Base-by-base conservation (phyloP, 2,113 vertebrate species). In the Notechis scutatus region DNA sequence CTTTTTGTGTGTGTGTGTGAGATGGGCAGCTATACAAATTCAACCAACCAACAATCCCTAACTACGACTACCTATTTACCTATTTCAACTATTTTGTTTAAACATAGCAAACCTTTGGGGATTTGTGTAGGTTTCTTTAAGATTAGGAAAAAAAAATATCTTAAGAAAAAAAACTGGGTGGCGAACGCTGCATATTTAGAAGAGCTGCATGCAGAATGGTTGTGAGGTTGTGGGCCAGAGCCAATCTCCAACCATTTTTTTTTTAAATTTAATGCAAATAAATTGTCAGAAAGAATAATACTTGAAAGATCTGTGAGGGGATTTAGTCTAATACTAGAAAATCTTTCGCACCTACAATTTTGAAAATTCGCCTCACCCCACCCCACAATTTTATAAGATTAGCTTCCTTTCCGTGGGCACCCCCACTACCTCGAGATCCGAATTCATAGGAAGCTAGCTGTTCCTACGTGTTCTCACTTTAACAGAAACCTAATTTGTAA, bases 401-500 rank as follows among this genome's bases (percentile, higher is more conserved):
- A 45, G 42, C 14, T 15, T 14, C 10, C 26, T 1, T n/a, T 91
- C 34, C 56, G 88, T 69, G 85, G 74, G 1, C 7, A 50, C 21
- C 0, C 90, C 4, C 81, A 2, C 52, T 14, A 11, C 59, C 59
- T 1, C 12, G 14, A 69, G 64, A 69, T 69, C 29, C 2, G 14
- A n/a, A 69, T 29, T 34, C 64, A 69, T 5, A 64, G 85, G 54
- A 91, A 96, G 89, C 93, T 94, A 93, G 47, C 88, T 87, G 90
- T 92, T 94, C 95, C 91, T 90, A 90, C 95, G 39, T 0, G 0
- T 59, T 93, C 91, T 92, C 89, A 57, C 92, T 94, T 94, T 96
- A 95, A 95, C 91, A 94, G 95, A 93, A 93, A 93, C 93, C 96
- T 96, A 90, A 95, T 97, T 96, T 95, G 93, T 91, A 88, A 94